Conservation (phyloP, 2,113 vertebrate genomes). For the Sterna hirundo region DNA sequence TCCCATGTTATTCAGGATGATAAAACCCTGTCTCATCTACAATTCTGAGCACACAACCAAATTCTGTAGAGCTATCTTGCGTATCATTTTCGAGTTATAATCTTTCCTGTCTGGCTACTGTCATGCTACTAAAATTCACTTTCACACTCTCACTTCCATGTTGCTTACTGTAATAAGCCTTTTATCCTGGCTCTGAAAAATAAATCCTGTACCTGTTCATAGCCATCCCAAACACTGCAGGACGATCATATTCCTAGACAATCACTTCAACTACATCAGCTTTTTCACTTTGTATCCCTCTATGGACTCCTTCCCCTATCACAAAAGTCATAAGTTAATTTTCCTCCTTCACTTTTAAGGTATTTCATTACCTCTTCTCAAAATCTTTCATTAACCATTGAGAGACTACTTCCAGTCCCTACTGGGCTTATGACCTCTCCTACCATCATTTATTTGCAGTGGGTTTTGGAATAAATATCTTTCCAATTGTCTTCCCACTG, state of each 20-base stretch:
- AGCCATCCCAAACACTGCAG: not conserved
- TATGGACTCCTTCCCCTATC: not conserved
- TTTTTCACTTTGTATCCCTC: not conserved
- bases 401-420: not conserved
- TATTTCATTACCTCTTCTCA: not conserved
- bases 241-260: not conserved
- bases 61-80: not conserved
- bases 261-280: not conserved
- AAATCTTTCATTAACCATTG: not conserved
- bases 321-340: not conserved
- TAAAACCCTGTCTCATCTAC: not conserved
- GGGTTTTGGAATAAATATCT: not conserved
- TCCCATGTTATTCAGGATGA: not conserved
- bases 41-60: not conserved
- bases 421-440: not conserved
- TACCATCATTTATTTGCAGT: not conserved
- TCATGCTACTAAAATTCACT: not conserved
- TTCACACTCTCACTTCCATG: not conserved
- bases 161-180: not conserved
- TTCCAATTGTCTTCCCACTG: not conserved
- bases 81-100: not conserved
- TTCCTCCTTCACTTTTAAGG: not conserved
- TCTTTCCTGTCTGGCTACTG: not conserved
- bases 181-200: not conserved
- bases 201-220: not conserved